Evolutionary conservation across 2,888 invertebrate genomes (phyloP).

Genomic region (Omphaloscelis lunosa): DNA sequence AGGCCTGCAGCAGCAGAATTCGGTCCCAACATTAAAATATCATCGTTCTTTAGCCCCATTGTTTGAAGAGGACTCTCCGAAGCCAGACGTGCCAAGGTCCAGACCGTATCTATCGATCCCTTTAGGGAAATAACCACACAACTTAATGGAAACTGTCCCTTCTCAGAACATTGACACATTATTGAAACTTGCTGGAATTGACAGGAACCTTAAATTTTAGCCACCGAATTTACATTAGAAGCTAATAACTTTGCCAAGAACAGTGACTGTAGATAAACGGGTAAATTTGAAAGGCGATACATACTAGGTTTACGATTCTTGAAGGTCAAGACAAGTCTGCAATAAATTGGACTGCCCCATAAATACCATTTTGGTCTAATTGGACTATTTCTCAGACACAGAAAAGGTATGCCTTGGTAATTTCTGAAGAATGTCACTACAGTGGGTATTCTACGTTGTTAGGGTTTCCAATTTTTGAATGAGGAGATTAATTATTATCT

Average conservation of each 20-base stretch:
- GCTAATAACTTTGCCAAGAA: slow-evolving; percentile 41
- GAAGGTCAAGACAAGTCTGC: slow-evolving; percentile 16
- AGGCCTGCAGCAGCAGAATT: background rate
- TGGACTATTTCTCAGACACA: slow-evolving; percentile 20
- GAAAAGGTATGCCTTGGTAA: slow-evolving; percentile 1
- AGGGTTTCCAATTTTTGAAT: background rate
- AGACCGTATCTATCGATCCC: slow-evolving; percentile 15
- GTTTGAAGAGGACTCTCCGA: slow-evolving; percentile 35
- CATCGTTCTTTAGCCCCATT: background rate
- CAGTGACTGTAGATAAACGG: slow-evolving; percentile 17
- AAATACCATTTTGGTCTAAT: slow-evolving; percentile 33
- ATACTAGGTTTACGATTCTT: slow-evolving; percentile 3
- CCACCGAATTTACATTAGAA: slow-evolving; percentile 39
- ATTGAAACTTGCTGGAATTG: slow-evolving; percentile 56
- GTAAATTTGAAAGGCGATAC: slow-evolving; percentile 6
- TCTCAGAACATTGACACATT: slow-evolving; percentile 55
- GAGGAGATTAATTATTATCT: background rate
- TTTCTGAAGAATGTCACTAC: slow-evolving; percentile 4
- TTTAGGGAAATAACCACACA: slow-evolving; percentile 30
- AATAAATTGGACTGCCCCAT: slow-evolving; percentile 27
- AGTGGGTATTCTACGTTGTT: background rate
- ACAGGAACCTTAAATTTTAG: slow-evolving; percentile 48
- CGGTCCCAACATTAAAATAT: slow-evolving; percentile 19
- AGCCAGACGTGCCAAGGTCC: slow-evolving; percentile 11
- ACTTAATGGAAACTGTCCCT: slow-evolving; percentile 58